Base-by-base conservation (phyloP, 2,888 invertebrate genomes). In the Spodoptera exigua region DNA sequence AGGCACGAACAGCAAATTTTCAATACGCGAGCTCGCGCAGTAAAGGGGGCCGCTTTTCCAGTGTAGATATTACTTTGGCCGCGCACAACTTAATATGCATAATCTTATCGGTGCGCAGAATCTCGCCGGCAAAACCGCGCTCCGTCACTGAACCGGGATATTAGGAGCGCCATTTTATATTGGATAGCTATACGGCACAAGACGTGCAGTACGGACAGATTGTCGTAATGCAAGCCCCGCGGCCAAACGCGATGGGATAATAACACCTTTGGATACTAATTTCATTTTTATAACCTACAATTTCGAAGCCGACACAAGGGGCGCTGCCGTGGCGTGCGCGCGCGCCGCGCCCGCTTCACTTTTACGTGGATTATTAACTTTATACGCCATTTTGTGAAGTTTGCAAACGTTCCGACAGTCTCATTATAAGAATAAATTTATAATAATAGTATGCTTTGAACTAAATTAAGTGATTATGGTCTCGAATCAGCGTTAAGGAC, bases 241-340 rank as follows among this genome's bases (percentile, higher is more conserved):
- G 93, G 94, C 90, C 92, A 92, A 93, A 93, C 90, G 92, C 94
- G 93, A 94, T 93, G 94, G 93, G 93, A 93, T 94, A 94, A 94
- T 94, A 94, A 94, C 93, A 93, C 89, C 92, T 92, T 93, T 91
- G 91, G 89, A 88, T 92, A 93, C 94, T 94, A 94, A 94, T 94
- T 94, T 94, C 93, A 93, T 94, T 94, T 94, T 94, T 94, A 94
- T 94, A 94, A 93, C 94, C 94, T 92, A 92, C 94, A 93, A 94
- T 94, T 94, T 94, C 87, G 92, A 93, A 89, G 94, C 94, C 94
- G 93, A 93, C 94, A 94, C 92, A 92, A 89, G 93, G 88, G 92
- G 92, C 93, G 93, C 93, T 93, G 94, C 93, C 80, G 94, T 93
- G 88, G 90, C 92, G 91, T 90, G 92, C 93, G 91, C 91, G 86